Base-by-base conservation (phyloP, 1,140 invertebrate species). In the Marisa cornuarietis region DNA sequence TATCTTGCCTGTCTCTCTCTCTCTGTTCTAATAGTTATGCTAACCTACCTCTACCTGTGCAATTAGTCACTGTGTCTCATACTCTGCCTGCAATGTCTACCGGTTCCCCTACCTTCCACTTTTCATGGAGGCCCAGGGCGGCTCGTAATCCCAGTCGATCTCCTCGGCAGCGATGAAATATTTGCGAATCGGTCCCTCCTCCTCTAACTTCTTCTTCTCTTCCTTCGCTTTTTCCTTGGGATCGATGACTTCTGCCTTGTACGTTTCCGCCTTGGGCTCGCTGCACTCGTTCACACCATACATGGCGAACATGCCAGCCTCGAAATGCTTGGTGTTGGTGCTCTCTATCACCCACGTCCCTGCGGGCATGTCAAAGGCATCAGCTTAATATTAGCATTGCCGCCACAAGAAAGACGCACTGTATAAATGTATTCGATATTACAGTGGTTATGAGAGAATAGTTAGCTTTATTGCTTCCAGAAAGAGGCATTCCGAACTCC, bases 131-230 rank as follows among this genome's bases (percentile, higher is more conserved):
- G 18, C n/a, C 71, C 71, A 51, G 71, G 71, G 71, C 2, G 87
- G 87, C 8, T 83, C 85, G 69, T 86, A 90, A 73, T 90, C 83
- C 89, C 89, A 90, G 26, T 85, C 82, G 2, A 85, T 81, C 71
- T 90, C 88, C 63, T 87, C 86, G 1, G 89, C 88, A 13, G 87
- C 89, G n/a, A 90, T 88, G 81, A 79, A 89, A 63, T 84, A 87
- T 62, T 82, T 79, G n/a, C 89, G 65, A 8, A 80, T 78, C 22
- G 51, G 77, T 8, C 20, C 14, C 24, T 73, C 18, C 20, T 20
- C 51, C 52, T 73, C 54, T 16, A 52, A 14, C 71, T 73, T 73
- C 51, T 73, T 73, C 71, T 73, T 73, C 71, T 73, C 65, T 22
- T 31, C 65, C 11, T 68, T 31, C 0, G 49, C 71, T 8, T 22